phyloP scores from a whole-genome alignment of 2,113 vertebrate genomes.

The Smithornis capensis region DNA sequence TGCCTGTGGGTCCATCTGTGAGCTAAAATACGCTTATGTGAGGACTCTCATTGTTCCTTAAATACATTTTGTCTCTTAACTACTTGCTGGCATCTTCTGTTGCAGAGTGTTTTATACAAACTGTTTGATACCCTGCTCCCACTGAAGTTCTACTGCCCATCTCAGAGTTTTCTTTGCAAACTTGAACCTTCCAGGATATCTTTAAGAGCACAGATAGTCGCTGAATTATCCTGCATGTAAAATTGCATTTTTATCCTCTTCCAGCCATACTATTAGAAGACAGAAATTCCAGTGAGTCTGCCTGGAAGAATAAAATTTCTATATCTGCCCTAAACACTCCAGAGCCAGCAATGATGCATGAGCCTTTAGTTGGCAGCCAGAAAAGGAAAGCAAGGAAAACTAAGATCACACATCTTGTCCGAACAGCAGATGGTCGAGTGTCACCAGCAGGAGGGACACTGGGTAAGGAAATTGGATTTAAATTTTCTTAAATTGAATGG shows the following conservation, averaged over 20 bases:
- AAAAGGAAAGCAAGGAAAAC: slow-evolving; percentile 98
- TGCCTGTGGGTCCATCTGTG: not conserved
- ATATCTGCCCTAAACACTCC: slow-evolving; percentile 76
- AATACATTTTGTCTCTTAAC: not conserved
- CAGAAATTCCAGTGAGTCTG: slow-evolving; percentile 72
- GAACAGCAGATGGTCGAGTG: slow-evolving; percentile 89
- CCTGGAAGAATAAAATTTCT: slow-evolving; percentile 79
- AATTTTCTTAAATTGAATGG: not conserved
- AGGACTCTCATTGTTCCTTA: not conserved
- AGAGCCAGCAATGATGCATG: slow-evolving; percentile 80
- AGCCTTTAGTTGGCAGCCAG: slow-evolving; percentile 95
- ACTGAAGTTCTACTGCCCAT: not conserved
- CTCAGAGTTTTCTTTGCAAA: not conserved
- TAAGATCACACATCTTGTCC: slow-evolving; percentile 97
- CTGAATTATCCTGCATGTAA: not conserved
- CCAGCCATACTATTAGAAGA: slow-evolving; percentile 83
- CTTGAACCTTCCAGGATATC: not conserved
- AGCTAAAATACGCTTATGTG: not conserved
- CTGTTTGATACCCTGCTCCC: not conserved
- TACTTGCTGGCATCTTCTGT: not conserved
- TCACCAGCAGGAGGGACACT: slow-evolving; percentile 85
- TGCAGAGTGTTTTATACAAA: not conserved
- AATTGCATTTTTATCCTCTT: slow-evolving; percentile 12
- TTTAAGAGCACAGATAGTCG: not conserved
- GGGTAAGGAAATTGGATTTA: slow-evolving; percentile 61